Base-by-base conservation (phyloP, 2,113 vertebrate genomes). In the Hemiprocne comata region DNA sequence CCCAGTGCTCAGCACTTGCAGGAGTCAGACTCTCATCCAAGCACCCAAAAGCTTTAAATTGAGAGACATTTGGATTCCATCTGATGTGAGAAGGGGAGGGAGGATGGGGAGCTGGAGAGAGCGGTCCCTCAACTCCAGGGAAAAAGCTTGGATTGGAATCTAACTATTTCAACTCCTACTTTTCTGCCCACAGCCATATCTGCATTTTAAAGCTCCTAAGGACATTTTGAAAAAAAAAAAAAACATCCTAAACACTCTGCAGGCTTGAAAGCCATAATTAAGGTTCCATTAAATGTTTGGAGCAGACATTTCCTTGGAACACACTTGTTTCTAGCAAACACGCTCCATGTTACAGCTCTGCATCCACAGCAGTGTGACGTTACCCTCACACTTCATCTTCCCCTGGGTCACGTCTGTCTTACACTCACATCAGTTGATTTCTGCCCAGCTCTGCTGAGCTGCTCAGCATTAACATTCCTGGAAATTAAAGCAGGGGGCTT, bases 141-240 rank as follows among this genome's bases (percentile, higher is more conserved):
- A 74, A 82, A 44, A 89, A 91, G 15, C 61, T 72, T 82, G 85
- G 94, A 76, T 13, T 54, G 79, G 85, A 93, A 94, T 80, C 64
- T 75, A 83, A 54, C 51, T 74, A 79, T 82, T 90, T 80, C 88
- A 84, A 74, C 92, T 92, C 94, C 86, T 72, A 80, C 90, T 86
- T 90, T 38, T 48, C 92, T 92, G 55, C 94, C 94, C 72, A 86
- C 90, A 60, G 75, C 28, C 65, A n/a, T 51, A 33, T 69, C 42
- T 83, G 67, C 74, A 50, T 83, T 94, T 85, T 40, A 51, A 46
- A 90, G 55, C 36, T 93, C 60, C 62, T 86, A 42, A 66, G 34
- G 72, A 92, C 12, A 11, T 55, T 72, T 1, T 14, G 36, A 25
- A 64, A 73, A 9, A 46, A 58, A 33, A n/a, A 26, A 42, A 48